Evolutionary conservation across 2,888 invertebrate genomes (phyloP).

Genomic region (Leucophenga maculata): DNA sequence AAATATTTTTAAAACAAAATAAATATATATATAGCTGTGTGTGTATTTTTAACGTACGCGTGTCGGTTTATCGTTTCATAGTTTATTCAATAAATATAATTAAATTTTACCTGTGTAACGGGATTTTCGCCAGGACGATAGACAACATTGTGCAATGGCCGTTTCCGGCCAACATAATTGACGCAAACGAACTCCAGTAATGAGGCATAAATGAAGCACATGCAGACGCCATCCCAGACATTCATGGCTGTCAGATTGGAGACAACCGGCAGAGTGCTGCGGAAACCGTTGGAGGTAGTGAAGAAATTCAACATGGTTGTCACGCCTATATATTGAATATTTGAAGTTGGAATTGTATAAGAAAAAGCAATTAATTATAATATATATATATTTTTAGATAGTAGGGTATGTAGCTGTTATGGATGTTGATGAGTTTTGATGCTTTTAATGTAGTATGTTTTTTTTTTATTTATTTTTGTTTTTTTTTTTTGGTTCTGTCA

Average conservation of each 20-base stretch:
- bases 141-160: conserved; percentile 90
- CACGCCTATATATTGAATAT: conserved; percentile 77
- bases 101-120: conserved; percentile 84
- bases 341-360: too few relatives aligned
- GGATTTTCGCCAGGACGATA: conserved; percentile 92
- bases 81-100: background rate
- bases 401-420: background rate
- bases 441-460: conserved; percentile 20
- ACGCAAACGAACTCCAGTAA: conserved; percentile 95
- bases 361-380: conserved; percentile 11
- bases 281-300: conserved; percentile 94
- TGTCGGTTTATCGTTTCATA: too few relatives aligned
- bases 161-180: conserved; percentile 93
- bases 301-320: conserved; percentile 99
- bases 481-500: conserved; percentile 13
- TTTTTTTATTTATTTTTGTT: conserved; percentile 34
- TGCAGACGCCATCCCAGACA: conserved; percentile 96
- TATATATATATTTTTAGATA: too few relatives aligned
- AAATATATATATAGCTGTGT: background rate
- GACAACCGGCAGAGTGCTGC: conserved; percentile 92
- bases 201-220: conserved; percentile 97
- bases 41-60: too few relatives aligned
- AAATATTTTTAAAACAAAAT: too few relatives aligned
- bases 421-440: background rate
- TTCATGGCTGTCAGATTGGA: conserved; percentile 96